A percentile compares a stretch with the other conserved stretches of the same genome.
Evolutionary conservation across 1,140 invertebrate species (phyloP).

Genomic region (Cotesia chilonis): DNA sequence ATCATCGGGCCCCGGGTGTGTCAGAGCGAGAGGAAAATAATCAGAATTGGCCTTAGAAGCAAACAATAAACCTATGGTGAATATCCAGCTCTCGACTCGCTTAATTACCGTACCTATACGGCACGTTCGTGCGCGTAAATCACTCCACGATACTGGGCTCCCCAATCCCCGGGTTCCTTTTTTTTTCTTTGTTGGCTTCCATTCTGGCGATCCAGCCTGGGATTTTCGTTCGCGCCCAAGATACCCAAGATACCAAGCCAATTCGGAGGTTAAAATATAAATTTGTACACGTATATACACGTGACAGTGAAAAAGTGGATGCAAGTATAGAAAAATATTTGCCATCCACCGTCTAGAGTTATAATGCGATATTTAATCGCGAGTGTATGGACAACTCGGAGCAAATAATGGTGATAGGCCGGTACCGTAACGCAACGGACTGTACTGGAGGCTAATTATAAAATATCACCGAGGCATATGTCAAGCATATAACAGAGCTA

Average conservation of each 20-base stretch:
- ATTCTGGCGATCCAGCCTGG: too few relatives aligned
- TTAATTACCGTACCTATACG: slow-evolving; percentile 41
- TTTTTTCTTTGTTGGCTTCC: neutral
- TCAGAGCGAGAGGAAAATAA: slow-evolving; percentile 3
- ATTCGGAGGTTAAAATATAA: too few relatives aligned
- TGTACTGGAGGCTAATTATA: slow-evolving; percentile 39
- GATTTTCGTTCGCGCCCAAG: too few relatives aligned
- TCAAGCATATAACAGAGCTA: slow-evolving; percentile 5
- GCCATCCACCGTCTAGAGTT: slow-evolving; percentile 14
- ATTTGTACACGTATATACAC: neutral
- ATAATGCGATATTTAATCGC: slow-evolving; percentile 40
- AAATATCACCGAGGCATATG: slow-evolving; percentile 35
- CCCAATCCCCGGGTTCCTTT: neutral
- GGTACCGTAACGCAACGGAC: slow-evolving; percentile 18
- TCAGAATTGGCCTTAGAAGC: slow-evolving; percentile 4
- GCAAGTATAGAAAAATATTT: slow-evolving; percentile 12
- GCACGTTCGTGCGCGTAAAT: slow-evolving; percentile 41
- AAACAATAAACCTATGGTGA: neutral
- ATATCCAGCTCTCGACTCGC: slow-evolving; percentile 21
- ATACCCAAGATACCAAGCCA: too few relatives aligned
- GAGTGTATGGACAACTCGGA: slow-evolving; percentile 27
- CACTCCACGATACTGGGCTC: slow-evolving; percentile 35
- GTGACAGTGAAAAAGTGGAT: neutral
- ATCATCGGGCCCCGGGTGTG: neutral
- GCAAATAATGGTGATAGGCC: neutral